Evolutionary conservation across 2,888 invertebrate genomes (phyloP).

Genomic region (Oscheius onirici): DNA sequence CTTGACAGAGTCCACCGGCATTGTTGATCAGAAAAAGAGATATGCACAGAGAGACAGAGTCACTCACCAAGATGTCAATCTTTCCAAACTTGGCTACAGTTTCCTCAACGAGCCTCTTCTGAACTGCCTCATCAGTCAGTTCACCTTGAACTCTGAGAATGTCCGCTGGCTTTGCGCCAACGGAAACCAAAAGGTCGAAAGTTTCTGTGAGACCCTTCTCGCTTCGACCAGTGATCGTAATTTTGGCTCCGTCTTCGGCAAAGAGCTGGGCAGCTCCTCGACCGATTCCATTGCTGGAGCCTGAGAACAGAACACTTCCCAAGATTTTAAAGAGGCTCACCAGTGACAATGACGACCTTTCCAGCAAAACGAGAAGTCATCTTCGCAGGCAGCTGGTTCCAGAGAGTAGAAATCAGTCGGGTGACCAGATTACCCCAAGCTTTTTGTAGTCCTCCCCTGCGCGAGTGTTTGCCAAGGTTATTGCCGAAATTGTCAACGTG

Average conservation of each 20-base stretch:
- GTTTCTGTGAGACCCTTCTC: constrained; percentile 16
- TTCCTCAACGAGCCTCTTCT: constrained; percentile 20
- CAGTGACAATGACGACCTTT: constrained; percentile 20
- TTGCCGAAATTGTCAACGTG: too few species aligned
- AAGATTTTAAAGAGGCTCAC: background rate
- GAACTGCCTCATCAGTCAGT: constrained; percentile 5
- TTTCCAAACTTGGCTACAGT: constrained; percentile 26
- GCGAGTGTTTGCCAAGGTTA: too few species aligned
- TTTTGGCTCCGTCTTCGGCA: constrained; percentile 24
- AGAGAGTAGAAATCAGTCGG: too few species aligned
- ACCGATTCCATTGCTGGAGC: constrained; percentile 28
- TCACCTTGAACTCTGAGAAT: constrained; percentile 27
- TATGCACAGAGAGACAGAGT: background rate
- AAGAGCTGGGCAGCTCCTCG: constrained; percentile 20
- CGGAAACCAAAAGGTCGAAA: background rate
- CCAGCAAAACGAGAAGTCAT: background rate
- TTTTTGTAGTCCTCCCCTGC: too few species aligned
- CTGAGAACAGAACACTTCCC: background rate
- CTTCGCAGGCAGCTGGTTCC: too few species aligned
- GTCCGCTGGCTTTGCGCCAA: background rate
- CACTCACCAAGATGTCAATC: constrained; percentile 19
- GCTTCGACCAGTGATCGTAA: constrained; percentile 26
- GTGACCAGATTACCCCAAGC: too few species aligned
- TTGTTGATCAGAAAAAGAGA: constrained; percentile 24
- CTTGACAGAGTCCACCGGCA: constrained; percentile 25